A percentile compares a stretch with the other conserved stretches of the same genome.
Conservation (phyloP, 1,140 invertebrate species). For the Oryctes rhinoceros region DNA sequence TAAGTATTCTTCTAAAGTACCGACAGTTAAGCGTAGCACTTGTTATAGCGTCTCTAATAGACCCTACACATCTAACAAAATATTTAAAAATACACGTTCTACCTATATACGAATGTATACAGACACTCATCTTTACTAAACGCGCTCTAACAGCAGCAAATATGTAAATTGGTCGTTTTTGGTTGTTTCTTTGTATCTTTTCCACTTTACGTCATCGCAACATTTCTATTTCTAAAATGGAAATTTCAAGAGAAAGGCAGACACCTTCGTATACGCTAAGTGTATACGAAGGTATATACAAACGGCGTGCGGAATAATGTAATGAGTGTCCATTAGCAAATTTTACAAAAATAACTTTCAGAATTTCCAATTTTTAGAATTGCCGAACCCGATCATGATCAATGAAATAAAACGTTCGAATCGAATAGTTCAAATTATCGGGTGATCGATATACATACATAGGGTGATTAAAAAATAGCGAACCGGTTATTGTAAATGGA, state of each 20-base stretch:
- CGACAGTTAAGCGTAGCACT: slow-evolving; percentile 26
- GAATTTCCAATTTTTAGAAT: no score
- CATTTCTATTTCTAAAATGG: neutral
- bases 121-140: slow-evolving; percentile 15
- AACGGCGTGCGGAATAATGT: no score
- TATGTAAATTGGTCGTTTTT: slow-evolving; percentile 17
- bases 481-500: no score
- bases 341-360: no score
- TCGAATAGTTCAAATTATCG: no score
- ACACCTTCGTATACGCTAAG: neutral
- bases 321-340: no score
- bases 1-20: slow-evolving; percentile 31
- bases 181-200: slow-evolving; percentile 1
- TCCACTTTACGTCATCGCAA: neutral
- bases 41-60: slow-evolving; percentile 27
- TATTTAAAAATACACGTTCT: slow-evolving; percentile 31
- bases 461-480: no score
- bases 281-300: no score
- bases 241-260: neutral
- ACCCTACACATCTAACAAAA: slow-evolving; percentile 34
- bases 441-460: no score
- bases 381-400: no score
- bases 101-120: slow-evolving; percentile 14
- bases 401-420: no score
- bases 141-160: slow-evolving; percentile 15